Percentiles rank a stretch among this genome's conserved stretches.
Conservation (phyloP, 2,888 invertebrate species). For the Ophion costatus region DNA sequence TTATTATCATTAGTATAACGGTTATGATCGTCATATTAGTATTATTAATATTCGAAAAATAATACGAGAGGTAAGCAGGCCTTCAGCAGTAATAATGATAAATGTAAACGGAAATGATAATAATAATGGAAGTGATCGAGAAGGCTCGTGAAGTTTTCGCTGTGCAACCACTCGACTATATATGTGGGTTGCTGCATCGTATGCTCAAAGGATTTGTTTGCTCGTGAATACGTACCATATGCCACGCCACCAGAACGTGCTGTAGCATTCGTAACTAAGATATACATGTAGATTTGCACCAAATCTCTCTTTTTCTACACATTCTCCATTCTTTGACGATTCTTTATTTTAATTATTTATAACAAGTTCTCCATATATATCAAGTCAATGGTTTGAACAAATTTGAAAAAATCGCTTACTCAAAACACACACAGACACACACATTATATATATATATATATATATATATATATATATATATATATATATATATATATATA, state of each 20-base stretch:
- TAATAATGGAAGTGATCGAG: constrained; percentile 6
- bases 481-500: too few relatives aligned
- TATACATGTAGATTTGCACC: constrained; percentile 21
- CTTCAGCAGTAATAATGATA: too few relatives aligned
- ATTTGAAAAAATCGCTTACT: not conserved
- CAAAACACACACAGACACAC: too few relatives aligned
- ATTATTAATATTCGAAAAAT: too few relatives aligned
- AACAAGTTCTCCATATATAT: not conserved
- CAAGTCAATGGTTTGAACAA: not conserved
- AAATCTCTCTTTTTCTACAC: not conserved
- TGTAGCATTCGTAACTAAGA: constrained; percentile 32
- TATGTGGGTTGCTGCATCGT: constrained; percentile 44
- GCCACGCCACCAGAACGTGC: constrained; percentile 70
- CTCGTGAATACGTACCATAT: constrained; percentile 76
- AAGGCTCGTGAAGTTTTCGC: constrained; percentile 45
- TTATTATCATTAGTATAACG: too few relatives aligned
- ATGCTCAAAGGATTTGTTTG: constrained; percentile 73
- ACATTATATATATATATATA: too few relatives aligned
- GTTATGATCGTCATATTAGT: too few relatives aligned
- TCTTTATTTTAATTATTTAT: too few relatives aligned
- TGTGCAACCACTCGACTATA: constrained; percentile 31
- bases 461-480: too few relatives aligned
- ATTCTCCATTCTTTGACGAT: too few relatives aligned
- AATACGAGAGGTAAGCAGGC: too few relatives aligned
- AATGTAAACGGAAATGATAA: not conserved